Percentiles rank a stretch among this genome's conserved stretches.
Conservation (phyloP, 2,113 vertebrate genomes). For the Pomatorhinus ruficollis region DNA sequence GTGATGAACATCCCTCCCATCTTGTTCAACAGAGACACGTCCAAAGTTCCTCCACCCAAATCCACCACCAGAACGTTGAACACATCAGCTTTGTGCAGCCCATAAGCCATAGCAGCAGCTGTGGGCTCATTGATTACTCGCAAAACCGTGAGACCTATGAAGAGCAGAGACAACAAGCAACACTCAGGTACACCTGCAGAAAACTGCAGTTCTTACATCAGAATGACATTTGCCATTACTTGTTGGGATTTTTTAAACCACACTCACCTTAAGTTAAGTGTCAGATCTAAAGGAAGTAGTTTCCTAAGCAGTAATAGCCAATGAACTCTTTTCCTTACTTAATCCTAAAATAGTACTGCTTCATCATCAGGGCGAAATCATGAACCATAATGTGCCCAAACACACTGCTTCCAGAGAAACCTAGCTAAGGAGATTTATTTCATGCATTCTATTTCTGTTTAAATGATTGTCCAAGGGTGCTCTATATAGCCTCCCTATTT, state of each 20-base stretch:
- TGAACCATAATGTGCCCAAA: not conserved
- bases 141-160: constrained; percentile 86
- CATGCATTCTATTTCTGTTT: not conserved
- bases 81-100: constrained; percentile 93
- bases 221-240: not conserved
- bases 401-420: not conserved
- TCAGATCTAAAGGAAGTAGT: not conserved
- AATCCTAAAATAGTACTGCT: not conserved
- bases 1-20: constrained; percentile 98
- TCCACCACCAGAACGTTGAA: constrained; percentile 95
- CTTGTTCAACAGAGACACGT: constrained; percentile 95
- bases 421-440: not conserved
- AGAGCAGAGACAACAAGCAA: not conserved
- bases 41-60: constrained; percentile 94
- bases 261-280: not conserved
- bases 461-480: not conserved
- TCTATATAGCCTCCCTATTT: not conserved
- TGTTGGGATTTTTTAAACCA: not conserved
- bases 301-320: not conserved
- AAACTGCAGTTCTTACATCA: not conserved
- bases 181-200: not conserved
- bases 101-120: constrained; percentile 97
- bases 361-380: not conserved
- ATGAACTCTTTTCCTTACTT: not conserved
- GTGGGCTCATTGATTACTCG: constrained; percentile 96